Percentiles rank a stretch among this genome's conserved stretches.
phyloP scores from a whole-genome alignment of 92 coral and sea anemone species.

The Zoanthus sociatus region DNA sequence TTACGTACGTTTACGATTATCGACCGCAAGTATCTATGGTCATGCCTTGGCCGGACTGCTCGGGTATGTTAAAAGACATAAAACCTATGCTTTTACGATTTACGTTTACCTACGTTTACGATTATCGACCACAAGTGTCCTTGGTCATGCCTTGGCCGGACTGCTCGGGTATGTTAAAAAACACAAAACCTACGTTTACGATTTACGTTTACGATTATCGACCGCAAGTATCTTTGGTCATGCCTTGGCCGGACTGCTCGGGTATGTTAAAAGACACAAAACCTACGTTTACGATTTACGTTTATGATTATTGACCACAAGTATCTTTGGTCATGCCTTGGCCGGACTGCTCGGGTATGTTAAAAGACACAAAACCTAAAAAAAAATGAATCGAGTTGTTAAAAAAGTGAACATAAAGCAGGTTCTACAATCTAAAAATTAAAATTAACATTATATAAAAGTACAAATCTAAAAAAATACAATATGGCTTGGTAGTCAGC shows the following conservation, averaged over 20 bases:
- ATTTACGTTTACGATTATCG: conserved; percentile 44
- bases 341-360: conserved; percentile 97
- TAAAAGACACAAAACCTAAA: no score
- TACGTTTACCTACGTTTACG: conserved; percentile 60
- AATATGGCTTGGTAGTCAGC: no score
- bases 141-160: conserved; percentile 96
- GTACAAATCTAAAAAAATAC: no score
- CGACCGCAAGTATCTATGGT: conserved; percentile 47
- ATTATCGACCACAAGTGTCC: conserved; percentile 44
- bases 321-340: conserved; percentile 79
- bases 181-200: no score
- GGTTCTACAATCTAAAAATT: no score
- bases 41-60: conserved; percentile 99
- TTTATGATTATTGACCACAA: conserved; percentile 52
- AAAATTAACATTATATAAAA: no score
- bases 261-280: conserved; percentile 53
- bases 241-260: conserved; percentile 99
- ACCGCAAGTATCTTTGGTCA: conserved; percentile 46
- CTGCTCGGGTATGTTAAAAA: conserved; percentile 89
- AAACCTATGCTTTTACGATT: no score
- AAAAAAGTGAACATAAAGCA: no score
- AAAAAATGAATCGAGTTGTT: no score
- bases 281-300: no score
- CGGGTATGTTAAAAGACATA: no score
- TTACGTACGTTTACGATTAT: conserved; percentile 52